phyloP scores from a whole-genome alignment of 1,140 invertebrate genomes.

The Limonius californicus region DNA sequence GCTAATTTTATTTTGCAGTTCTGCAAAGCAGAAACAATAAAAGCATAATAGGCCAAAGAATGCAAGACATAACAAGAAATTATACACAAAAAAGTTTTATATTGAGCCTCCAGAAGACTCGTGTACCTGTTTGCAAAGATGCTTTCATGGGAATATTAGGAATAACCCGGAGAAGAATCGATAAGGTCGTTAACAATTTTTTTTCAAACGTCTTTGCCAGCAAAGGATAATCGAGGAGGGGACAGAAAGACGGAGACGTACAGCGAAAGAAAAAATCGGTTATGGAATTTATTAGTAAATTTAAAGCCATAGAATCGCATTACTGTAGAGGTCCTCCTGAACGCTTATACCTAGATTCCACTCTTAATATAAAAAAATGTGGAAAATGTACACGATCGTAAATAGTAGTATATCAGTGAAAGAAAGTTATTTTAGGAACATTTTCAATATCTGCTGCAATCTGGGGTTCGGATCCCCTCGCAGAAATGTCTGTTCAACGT shows the following conservation, averaged over 20 bases:
- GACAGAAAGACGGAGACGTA: neutral
- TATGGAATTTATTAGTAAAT: conserved; percentile 3
- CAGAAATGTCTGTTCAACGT: neutral
- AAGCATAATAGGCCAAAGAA: neutral
- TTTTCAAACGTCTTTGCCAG: neutral
- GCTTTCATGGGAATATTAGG: neutral
- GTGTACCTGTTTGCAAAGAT: neutral
- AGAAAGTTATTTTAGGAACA: neutral
- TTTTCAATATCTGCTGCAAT: neutral
- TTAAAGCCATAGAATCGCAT: neutral
- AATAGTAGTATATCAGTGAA: neutral
- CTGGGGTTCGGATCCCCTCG: no score
- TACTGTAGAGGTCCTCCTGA: neutral
- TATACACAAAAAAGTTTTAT: neutral
- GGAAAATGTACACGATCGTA: neutral
- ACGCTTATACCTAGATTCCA: neutral
- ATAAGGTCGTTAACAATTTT: neutral
- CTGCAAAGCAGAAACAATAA: neutral
- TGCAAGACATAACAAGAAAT: neutral
- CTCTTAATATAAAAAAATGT: conserved; percentile 2
- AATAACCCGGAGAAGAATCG: neutral
- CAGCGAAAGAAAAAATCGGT: neutral
- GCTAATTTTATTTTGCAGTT: neutral
- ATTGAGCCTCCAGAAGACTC: neutral
- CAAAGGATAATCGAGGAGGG: neutral